Evolutionary conservation across 2,888 invertebrate species (phyloP).

Genomic region (Therioaphis trifolii): DNA sequence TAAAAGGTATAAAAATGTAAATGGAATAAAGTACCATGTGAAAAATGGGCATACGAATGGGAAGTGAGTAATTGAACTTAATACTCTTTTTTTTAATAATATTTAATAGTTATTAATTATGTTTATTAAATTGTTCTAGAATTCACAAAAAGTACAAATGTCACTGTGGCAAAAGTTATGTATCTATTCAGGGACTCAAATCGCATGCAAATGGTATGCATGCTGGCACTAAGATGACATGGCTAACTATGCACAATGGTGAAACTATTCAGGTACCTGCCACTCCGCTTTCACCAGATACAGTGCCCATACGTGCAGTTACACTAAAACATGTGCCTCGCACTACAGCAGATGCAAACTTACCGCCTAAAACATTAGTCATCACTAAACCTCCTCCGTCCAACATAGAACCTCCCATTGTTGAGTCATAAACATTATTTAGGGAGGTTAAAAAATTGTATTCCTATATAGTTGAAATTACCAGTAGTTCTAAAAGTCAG

Average conservation of each 20-base stretch:
- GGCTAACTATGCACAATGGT: slow-evolving; percentile 65
- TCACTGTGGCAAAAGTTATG: slow-evolving; percentile 87
- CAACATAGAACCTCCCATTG: slow-evolving; percentile 49
- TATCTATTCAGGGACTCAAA: slow-evolving; percentile 82
- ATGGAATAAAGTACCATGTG: slow-evolving; percentile 89
- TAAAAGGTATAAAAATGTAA: slow-evolving; percentile 88
- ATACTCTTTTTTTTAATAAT: not conserved
- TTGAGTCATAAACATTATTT: slow-evolving; percentile 39
- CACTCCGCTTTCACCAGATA: slow-evolving; percentile 66
- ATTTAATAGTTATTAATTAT: not conserved
- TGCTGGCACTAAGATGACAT: slow-evolving; percentile 68
- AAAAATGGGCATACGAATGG: slow-evolving; percentile 88
- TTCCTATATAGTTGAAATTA: slow-evolving; percentile 60
- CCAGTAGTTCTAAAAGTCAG: slow-evolving; percentile 52
- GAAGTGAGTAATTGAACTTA: slow-evolving; percentile 73
- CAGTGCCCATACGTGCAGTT: slow-evolving; percentile 66
- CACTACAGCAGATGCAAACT: slow-evolving; percentile 66
- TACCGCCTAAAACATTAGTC: slow-evolving; percentile 67
- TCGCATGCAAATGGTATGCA: slow-evolving; percentile 75
- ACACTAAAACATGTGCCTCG: slow-evolving; percentile 66
- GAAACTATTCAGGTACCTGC: slow-evolving; percentile 67
- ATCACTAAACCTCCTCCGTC: slow-evolving; percentile 63
- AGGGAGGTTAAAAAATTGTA: slow-evolving; percentile 40
- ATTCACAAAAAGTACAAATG: slow-evolving; percentile 84
- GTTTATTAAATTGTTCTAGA: slow-evolving; percentile 70